Conservation (phyloP, 2,797 vertebrate genomes). For the Galago senegalensis region DNA sequence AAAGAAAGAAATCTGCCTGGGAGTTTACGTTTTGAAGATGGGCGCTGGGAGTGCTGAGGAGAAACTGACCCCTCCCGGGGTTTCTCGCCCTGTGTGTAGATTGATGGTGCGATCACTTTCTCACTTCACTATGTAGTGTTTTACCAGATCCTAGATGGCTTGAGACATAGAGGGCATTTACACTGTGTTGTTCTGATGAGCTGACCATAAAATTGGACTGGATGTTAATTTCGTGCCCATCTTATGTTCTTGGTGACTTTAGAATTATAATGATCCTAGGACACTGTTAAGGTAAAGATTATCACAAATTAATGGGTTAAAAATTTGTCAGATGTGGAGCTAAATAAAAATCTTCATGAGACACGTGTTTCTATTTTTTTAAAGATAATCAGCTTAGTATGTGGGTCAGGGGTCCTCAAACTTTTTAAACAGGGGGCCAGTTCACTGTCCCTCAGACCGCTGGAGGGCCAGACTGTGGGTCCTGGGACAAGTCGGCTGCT, state of each 20-base stretch:
- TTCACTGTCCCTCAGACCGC: no score
- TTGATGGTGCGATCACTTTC: not conserved
- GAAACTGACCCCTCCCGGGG: not conserved
- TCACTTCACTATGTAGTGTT: not conserved
- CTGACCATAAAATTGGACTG: not conserved
- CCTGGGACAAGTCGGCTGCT: no score
- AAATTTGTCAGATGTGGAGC: not conserved
- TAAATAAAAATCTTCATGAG: constrained; percentile 28
- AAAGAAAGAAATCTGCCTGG: not conserved
- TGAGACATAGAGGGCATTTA: not conserved
- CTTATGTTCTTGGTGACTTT: not conserved
- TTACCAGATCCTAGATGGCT: not conserved
- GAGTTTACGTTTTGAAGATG: not conserved
- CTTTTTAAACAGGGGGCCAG: no score
- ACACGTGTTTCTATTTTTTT: constrained; percentile 36
- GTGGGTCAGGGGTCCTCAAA: no score
- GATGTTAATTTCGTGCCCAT: not conserved
- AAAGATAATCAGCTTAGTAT: not conserved
- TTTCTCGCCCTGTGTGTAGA: not conserved
- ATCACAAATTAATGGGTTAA: not conserved
- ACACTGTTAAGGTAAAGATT: not conserved
- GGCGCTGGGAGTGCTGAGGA: not conserved
- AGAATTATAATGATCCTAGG: not conserved
- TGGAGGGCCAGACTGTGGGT: no score
- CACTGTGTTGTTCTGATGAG: not conserved